These are phyloP conservation scores for Brienomyrus longianalis DNA, from an alignment of 2,113 vertebrate species.

Conservation along the genomic window DNA sequence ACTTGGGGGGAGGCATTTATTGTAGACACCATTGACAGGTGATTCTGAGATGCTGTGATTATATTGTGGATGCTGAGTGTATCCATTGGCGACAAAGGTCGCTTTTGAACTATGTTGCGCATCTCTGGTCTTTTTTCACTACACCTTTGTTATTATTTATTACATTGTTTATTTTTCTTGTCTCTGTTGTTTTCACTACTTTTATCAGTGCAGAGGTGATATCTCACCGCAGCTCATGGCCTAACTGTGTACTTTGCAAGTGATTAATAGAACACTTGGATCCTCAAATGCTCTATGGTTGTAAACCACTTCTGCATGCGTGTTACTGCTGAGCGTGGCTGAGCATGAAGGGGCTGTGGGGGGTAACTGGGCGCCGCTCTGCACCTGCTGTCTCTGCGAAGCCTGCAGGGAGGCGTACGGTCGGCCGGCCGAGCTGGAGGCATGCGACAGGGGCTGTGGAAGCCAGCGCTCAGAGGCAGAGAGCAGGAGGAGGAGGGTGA, in stretches of 20 bases:
- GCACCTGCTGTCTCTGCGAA: constrained; percentile 40
- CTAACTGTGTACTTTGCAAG: neutral
- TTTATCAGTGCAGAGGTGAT: neutral
- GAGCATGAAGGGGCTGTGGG: neutral
- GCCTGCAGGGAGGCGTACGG: constrained; percentile 89
- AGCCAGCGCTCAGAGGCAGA: constrained; percentile 74
- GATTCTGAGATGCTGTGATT: neutral
- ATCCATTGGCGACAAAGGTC: neutral
- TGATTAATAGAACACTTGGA: neutral
- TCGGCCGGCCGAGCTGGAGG: constrained; percentile 72
- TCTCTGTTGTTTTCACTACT: neutral
- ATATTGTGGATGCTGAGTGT: neutral
- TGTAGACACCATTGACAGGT: neutral
- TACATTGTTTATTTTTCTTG: neutral
- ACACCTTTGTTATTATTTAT: neutral
- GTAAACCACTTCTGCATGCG: neutral
- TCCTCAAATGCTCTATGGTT: neutral
- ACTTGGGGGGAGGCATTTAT: neutral
- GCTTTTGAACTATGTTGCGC: neutral
- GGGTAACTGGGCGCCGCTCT: neutral
- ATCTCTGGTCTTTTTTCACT: neutral
- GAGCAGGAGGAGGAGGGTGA: constrained; percentile 76
- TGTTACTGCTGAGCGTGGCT: neutral
- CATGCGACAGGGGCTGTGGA: constrained; percentile 78
- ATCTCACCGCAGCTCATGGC: neutral